A percentile compares a stretch with the other conserved stretches of the same genome.
Evolutionary conservation across 1,140 invertebrate species (phyloP).

Genomic region (Bombus superbus): DNA sequence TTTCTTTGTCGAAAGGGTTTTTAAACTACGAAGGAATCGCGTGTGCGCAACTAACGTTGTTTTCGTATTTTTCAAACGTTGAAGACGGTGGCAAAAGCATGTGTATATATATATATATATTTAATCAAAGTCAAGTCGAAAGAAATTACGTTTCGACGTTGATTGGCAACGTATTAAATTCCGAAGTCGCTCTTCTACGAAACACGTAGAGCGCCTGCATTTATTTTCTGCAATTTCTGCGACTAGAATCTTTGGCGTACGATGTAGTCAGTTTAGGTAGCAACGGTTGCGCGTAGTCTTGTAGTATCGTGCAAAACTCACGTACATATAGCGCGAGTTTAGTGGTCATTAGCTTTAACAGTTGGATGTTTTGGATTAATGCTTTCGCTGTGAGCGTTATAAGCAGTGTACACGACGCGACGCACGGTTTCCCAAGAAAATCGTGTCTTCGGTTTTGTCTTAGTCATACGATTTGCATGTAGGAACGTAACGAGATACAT

Average conservation of each 20-base stretch:
- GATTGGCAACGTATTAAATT: no score
- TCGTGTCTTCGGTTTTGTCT: constrained; percentile 2
- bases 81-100: no score
- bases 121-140: no score
- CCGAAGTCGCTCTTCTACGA: no score
- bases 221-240: neutral
- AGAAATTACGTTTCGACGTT: no score
- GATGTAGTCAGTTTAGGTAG: neutral
- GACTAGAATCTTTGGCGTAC: neutral
- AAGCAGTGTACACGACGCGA: neutral
- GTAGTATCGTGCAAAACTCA: neutral
- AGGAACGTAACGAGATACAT: constrained; percentile 23
- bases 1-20: no score
- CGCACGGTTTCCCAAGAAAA: neutral
- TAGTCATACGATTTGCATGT: constrained; percentile 7
- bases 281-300: neutral
- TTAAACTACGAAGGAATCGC: no score
- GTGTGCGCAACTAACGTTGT: no score
- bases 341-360: neutral
- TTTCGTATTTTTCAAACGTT: no score
- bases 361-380: neutral
- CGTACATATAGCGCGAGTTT: neutral
- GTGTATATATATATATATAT: no score
- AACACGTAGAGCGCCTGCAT: neutral
- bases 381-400: neutral